Conservation (phyloP, 2,888 invertebrate species). For the Ennomos erosarius region DNA sequence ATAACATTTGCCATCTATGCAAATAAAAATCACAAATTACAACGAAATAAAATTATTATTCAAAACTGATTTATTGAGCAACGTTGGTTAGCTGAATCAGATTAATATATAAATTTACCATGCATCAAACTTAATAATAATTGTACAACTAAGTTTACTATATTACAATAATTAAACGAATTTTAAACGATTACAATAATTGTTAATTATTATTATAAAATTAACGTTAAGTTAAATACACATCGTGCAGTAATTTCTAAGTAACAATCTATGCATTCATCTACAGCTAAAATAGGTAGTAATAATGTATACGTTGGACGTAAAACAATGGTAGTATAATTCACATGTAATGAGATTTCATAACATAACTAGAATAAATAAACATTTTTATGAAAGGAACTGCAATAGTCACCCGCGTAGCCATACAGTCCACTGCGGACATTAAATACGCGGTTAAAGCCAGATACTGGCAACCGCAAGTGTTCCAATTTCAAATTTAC, state of each 20-base stretch:
- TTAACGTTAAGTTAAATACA: too few relatives aligned
- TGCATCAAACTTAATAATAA: slow-evolving; percentile 1
- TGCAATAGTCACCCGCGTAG: slow-evolving; percentile 43
- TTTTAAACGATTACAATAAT: too few relatives aligned
- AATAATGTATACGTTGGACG: slow-evolving; percentile 24
- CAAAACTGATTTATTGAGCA: neutral
- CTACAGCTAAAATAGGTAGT: slow-evolving; percentile 5
- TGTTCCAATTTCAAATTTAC: slow-evolving; percentile 50
- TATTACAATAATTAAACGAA: too few relatives aligned
- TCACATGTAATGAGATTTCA: slow-evolving; percentile 26
- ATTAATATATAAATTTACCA: slow-evolving; percentile 7
- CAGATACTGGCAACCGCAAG: slow-evolving; percentile 44
- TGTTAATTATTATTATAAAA: too few relatives aligned
- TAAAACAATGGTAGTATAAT: slow-evolving; percentile 23
- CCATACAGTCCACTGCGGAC: slow-evolving; percentile 30
- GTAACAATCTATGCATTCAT: slow-evolving; percentile 1
- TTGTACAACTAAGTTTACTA: too few relatives aligned
- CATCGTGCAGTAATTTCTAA: neutral
- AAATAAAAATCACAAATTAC: neutral
- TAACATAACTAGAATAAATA: slow-evolving; percentile 43
- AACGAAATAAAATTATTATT: neutral
- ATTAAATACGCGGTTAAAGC: slow-evolving; percentile 18
- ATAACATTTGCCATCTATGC: neutral
- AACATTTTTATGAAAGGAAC: slow-evolving; percentile 50
- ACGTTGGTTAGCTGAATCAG: neutral